phyloP scores from a whole-genome alignment of 1,140 invertebrate genomes.

The Hyles euphorbiae region DNA sequence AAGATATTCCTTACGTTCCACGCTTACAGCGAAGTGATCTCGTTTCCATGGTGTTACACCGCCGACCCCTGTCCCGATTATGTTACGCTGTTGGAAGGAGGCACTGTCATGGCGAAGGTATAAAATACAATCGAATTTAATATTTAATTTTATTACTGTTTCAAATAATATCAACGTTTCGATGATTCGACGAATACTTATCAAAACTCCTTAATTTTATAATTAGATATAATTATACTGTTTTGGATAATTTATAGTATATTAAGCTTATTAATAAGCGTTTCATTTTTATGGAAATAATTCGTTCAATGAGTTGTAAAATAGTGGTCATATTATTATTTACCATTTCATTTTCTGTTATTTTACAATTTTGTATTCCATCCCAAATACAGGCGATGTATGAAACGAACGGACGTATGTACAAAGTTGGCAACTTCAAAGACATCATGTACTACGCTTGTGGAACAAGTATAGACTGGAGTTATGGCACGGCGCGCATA shows the following conservation, averaged over 20 bases:
- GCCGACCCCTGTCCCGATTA: constrained; percentile 81
- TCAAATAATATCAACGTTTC: too few species aligned
- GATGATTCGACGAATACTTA: too few species aligned
- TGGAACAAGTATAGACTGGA: constrained; percentile 84
- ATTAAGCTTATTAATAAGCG: too few species aligned
- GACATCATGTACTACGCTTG: constrained; percentile 74
- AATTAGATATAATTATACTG: too few species aligned
- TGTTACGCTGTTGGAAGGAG: constrained; percentile 77
- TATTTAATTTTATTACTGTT: too few species aligned
- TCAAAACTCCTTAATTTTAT: too few species aligned
- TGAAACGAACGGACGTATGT: constrained; percentile 54
- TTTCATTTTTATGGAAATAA: too few species aligned
- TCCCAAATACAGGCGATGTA: constrained; percentile 45
- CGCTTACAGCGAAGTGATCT: constrained; percentile 90
- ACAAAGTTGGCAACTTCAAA: constrained; percentile 67
- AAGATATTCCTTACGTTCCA: constrained; percentile 90
- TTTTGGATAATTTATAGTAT: too few species aligned
- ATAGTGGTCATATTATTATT: background rate
- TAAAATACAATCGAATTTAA: background rate
- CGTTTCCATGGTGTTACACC: constrained; percentile 90
- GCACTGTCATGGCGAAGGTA: constrained; percentile 61
- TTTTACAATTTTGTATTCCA: constrained; percentile 5
- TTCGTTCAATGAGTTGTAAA: too few species aligned
- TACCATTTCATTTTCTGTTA: background rate
- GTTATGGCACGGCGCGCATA: constrained; percentile 77